Conservation (phyloP, 2,113 vertebrate genomes). For the Peromyscus californicus region DNA sequence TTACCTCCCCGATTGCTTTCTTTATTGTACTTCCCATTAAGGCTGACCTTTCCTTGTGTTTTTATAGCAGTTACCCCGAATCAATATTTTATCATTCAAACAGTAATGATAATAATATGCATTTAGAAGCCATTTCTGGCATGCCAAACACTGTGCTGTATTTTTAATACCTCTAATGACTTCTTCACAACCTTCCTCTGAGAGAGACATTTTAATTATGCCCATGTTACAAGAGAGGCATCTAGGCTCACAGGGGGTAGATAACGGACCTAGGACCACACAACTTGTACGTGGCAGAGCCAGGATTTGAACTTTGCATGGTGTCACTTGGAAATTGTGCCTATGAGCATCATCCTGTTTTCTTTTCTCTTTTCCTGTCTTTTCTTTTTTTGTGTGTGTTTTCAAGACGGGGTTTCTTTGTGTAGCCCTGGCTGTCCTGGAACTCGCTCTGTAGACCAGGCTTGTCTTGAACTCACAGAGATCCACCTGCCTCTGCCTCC, state of each 20-base stretch:
- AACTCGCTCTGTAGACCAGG: background rate
- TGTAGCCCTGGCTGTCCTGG: background rate
- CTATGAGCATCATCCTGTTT: background rate
- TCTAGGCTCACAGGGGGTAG: background rate
- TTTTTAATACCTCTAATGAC: background rate
- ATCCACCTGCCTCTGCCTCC: background rate
- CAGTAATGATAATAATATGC: background rate
- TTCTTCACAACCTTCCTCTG: background rate
- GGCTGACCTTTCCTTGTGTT: slow-evolving; percentile 1
- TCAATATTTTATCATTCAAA: slow-evolving; percentile 43
- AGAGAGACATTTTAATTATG: background rate
- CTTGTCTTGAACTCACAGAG: background rate
- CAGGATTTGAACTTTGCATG: background rate
- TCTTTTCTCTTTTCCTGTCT: background rate
- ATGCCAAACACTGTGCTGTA: slow-evolving; percentile 22
- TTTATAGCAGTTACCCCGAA: background rate
- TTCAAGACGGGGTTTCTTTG: background rate
- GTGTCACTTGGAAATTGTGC: background rate
- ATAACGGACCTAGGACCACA: background rate
- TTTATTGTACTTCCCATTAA: background rate
- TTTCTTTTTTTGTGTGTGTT: background rate
- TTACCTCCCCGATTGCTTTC: background rate
- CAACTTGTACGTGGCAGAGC: background rate
- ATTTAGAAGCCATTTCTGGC: background rate
- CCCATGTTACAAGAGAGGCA: background rate